Conservation (phyloP, 2,888 invertebrate species). For the Deilephila porcellus region DNA sequence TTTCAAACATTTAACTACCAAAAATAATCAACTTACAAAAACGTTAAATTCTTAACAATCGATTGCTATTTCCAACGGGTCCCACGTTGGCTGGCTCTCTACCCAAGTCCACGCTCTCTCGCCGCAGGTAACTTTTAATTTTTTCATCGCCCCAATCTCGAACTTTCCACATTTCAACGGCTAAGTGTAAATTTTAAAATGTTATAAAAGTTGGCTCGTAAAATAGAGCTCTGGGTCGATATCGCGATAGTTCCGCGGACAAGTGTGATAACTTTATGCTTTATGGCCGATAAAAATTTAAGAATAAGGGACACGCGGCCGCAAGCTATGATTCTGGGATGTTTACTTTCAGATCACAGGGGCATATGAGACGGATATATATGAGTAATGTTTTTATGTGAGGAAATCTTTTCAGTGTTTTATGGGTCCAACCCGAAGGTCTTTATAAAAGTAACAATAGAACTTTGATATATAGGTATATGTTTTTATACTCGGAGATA, state of each 20-base stretch:
- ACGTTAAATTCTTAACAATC: neutral
- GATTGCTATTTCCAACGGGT: too few relatives aligned
- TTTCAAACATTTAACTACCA: too few relatives aligned
- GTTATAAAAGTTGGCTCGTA: constrained; percentile 27
- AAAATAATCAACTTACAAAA: neutral
- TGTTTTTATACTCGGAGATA: too few relatives aligned
- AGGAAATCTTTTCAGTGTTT: neutral
- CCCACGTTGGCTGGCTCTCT: neutral
- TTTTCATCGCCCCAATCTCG: constrained; percentile 24
- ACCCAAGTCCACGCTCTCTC: neutral
- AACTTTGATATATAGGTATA: too few relatives aligned
- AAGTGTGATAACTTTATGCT: constrained; percentile 32
- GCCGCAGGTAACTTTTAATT: constrained; percentile 19
- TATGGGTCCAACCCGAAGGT: neutral
- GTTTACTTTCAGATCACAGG: neutral
- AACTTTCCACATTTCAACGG: constrained; percentile 22
- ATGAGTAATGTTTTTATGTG: constrained; percentile 2
- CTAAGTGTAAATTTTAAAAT: constrained; percentile 29
- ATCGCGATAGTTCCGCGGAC: constrained; percentile 26
- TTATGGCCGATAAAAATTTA: constrained; percentile 22
- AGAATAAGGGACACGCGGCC: constrained; percentile 15
- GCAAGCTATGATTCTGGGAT: neutral
- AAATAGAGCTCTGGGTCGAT: constrained; percentile 29
- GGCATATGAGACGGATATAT: neutral
- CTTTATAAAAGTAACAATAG: too few relatives aligned